Conservation (phyloP, 2,113 vertebrate species). For the Lathamus discolor region DNA sequence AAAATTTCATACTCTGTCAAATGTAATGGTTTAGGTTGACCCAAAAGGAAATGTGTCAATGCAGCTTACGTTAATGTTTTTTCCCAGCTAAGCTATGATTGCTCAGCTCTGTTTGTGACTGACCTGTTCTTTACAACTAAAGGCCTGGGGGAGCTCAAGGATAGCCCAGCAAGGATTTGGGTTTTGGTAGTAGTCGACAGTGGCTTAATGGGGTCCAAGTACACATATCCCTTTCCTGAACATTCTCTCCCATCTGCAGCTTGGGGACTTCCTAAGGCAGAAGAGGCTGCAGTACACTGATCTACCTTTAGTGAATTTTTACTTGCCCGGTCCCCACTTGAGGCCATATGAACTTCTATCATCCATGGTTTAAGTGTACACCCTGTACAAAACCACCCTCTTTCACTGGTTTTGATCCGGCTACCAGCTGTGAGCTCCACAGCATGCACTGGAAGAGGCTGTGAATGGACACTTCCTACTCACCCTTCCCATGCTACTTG, state of each 20-base stretch:
- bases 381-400: neutral
- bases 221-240: neutral
- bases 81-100: rapidly evolving
- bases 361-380: neutral
- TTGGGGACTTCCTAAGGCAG: neutral
- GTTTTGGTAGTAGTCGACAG: neutral
- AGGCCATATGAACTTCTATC: neutral
- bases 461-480: neutral
- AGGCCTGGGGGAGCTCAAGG: neutral
- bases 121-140: neutral
- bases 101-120: neutral
- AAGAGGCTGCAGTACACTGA: neutral
- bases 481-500: neutral
- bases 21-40: neutral
- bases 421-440: rapidly evolving
- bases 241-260: neutral
- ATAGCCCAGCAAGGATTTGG: neutral
- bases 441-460: neutral
- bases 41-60: neutral
- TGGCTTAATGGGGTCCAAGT: neutral
- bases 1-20: neutral
- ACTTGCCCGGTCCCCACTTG: neutral
- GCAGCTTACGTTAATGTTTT: neutral
- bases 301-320: neutral
- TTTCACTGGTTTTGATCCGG: neutral